These are phyloP conservation scores for Idris sp. DNA, from an alignment of 1,140 invertebrate species.

Conservation along the genomic window DNA sequence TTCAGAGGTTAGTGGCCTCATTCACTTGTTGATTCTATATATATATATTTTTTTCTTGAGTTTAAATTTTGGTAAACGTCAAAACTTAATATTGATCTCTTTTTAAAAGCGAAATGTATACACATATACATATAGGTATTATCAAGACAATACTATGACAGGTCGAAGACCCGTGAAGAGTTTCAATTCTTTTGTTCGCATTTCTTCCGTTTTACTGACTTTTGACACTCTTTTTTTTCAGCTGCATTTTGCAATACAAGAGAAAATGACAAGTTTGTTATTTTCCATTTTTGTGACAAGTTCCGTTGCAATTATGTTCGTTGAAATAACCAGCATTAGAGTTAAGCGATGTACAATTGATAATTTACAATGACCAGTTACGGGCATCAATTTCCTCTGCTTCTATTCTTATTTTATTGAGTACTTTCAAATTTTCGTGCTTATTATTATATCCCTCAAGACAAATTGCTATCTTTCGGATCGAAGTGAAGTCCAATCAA, in stretches of 20 bases:
- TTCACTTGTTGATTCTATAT: too few species aligned
- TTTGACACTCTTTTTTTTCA: slow-evolving; percentile 18
- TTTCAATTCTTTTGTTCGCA: slow-evolving; percentile 26
- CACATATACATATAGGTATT: too few species aligned
- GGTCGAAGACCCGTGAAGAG: slow-evolving; percentile 39
- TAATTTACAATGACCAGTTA: slow-evolving; percentile 27
- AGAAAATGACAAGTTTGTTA: slow-evolving; percentile 4
- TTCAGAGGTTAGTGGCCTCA: too few species aligned
- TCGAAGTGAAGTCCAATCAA: slow-evolving; percentile 16
- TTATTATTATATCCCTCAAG: slow-evolving; percentile 6
- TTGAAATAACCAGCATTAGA: slow-evolving; percentile 16
- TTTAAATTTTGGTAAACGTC: too few species aligned
- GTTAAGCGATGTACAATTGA: slow-evolving; percentile 22
- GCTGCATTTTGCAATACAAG: not conserved
- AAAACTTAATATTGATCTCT: too few species aligned
- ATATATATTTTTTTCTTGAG: too few species aligned
- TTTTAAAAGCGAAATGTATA: too few species aligned
- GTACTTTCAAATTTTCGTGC: slow-evolving; percentile 14
- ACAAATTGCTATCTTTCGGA: slow-evolving; percentile 20
- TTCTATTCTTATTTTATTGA: slow-evolving; percentile 12
- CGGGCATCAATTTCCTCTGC: slow-evolving; percentile 1
- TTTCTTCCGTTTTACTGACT: slow-evolving; percentile 9
- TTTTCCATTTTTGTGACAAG: not conserved
- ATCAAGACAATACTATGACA: slow-evolving; percentile 11
- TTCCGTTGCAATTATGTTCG: not conserved